Conservation (phyloP, 2,797 vertebrate species). For the Neostethus bicornis region DNA sequence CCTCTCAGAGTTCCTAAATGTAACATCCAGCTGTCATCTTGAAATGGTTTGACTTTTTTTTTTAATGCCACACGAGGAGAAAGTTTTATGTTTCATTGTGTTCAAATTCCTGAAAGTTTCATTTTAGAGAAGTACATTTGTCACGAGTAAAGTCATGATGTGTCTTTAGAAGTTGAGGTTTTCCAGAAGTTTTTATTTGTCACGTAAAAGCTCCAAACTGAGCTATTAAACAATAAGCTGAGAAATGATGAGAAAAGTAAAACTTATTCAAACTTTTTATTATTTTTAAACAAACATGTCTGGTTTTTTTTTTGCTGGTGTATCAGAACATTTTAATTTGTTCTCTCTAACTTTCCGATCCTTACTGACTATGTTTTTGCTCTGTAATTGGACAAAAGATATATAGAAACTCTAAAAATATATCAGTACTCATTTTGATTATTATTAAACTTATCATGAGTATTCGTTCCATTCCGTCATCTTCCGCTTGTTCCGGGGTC, state of each 20-base stretch:
- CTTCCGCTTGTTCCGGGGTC: no score
- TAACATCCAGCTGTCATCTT: slow-evolving; percentile 20
- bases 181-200: not conserved
- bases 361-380: no score
- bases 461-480: no score
- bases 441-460: no score
- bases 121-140: not conserved
- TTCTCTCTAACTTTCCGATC: not conserved
- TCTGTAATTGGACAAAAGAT: not conserved
- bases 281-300: not conserved
- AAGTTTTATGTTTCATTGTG: slow-evolving; percentile 22
- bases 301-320: not conserved
- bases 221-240: not conserved
- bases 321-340: not conserved
- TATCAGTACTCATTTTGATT: not conserved
- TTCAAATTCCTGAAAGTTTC: not conserved
- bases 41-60: slow-evolving; percentile 28
- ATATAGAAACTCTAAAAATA: not conserved
- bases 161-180: not conserved
- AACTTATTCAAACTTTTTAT: not conserved
- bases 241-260: not conserved
- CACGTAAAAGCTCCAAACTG: not conserved
- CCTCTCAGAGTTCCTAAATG: slow-evolving; percentile 16
- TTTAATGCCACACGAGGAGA: slow-evolving; percentile 25
- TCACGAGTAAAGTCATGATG: not conserved